phyloP scores from a whole-genome alignment of 35 echinoderm and acorn worm genomes.

The Nesometra sesokonis region DNA sequence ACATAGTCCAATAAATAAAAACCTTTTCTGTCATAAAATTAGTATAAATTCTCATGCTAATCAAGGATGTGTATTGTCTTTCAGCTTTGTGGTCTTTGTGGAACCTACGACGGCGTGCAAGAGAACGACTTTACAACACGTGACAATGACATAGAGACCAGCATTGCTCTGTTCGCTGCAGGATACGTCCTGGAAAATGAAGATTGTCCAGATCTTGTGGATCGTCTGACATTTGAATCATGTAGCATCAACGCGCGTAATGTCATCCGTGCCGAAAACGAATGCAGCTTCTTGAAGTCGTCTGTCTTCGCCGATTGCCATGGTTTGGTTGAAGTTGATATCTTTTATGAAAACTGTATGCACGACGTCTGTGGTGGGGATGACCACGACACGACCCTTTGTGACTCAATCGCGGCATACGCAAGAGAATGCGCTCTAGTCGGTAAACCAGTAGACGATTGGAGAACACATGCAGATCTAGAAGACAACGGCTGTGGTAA shows the following conservation, averaged over 20 bases:
- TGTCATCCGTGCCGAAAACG: neutral
- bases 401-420: neutral
- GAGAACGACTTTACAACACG: neutral
- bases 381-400: constrained; percentile 1
- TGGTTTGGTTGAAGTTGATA: constrained; percentile 1
- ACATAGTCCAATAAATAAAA: too few species aligned
- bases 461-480: constrained; percentile 2
- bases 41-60: too few species aligned
- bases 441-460: constrained; percentile 10
- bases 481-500: constrained; percentile 2
- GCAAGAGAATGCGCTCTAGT: constrained; percentile 19
- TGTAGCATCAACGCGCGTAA: constrained; percentile 21
- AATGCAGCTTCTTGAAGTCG: neutral
- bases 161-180: neutral
- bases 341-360: constrained; percentile 12
- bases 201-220: constrained; percentile 2
- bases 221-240: neutral
- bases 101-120: neutral
- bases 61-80: neutral
- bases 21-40: too few species aligned
- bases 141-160: neutral
- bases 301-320: neutral
- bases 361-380: constrained; percentile 17
- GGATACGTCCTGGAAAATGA: neutral
- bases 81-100: neutral